phyloP scores from a whole-genome alignment of 2,113 vertebrate genomes.

The Synodontis membranacea region DNA sequence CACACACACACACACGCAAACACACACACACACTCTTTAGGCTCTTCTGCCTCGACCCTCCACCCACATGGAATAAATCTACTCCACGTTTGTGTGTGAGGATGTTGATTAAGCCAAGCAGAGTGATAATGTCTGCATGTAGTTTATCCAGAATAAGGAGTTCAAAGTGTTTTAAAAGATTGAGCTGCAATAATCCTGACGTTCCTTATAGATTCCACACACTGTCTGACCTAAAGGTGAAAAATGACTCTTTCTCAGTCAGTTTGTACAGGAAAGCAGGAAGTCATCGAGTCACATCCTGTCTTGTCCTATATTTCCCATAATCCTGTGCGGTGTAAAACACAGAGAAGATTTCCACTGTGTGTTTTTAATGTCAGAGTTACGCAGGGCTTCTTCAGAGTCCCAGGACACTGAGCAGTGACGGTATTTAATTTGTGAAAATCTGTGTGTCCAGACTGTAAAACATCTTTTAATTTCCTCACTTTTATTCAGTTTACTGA shows the following conservation, averaged over 20 bases:
- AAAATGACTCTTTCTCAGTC: neutral
- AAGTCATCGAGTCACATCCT: neutral
- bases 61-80: conserved; percentile 46
- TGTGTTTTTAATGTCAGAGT: neutral
- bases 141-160: conserved; percentile 38
- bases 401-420: too few relatives aligned
- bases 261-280: neutral
- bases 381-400: too few relatives aligned
- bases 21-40: conserved; percentile 2
- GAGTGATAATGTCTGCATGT: conserved; percentile 46
- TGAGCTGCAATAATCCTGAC: neutral
- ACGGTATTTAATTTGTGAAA: too few relatives aligned
- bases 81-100: conserved; percentile 42
- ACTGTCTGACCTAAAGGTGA: neutral
- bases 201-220: neutral
- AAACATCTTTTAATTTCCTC: neutral
- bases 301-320: neutral
- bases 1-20: conserved; percentile 44
- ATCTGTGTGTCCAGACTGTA: neutral
- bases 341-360: neutral
- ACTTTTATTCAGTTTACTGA: neutral
- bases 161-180: neutral
- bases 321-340: neutral
- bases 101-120: conserved; percentile 64
- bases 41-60: conserved; percentile 38